These are phyloP conservation scores for Malurus splendens DNA, from an alignment of 2,797 vertebrate species.

Conservation along the genomic window DNA sequence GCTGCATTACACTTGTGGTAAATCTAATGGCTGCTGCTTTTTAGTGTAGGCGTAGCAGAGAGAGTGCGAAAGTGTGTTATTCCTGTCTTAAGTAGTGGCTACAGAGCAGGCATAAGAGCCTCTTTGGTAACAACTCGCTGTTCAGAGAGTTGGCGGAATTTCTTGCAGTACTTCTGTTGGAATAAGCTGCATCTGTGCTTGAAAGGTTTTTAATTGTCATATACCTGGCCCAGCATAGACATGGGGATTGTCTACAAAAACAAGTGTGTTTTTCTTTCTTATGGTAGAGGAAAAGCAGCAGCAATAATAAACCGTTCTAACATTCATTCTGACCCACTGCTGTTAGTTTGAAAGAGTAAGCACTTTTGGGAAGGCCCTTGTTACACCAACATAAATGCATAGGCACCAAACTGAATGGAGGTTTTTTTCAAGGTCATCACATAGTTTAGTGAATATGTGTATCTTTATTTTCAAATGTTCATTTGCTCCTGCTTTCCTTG, in stretches of 20 bases:
- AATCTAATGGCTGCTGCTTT: neutral
- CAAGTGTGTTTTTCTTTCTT: neutral
- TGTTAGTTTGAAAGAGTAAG: neutral
- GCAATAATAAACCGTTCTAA: neutral
- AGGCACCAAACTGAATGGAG: neutral
- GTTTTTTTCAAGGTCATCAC: neutral
- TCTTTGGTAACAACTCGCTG: neutral
- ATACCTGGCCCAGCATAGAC: accelerated
- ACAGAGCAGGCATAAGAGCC: neutral
- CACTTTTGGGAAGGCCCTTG: neutral
- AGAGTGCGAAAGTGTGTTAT: neutral
- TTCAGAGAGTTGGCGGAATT: neutral
- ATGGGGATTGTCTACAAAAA: neutral
- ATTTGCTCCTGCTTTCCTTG: neutral
- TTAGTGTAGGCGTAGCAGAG: neutral
- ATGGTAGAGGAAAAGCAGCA: neutral
- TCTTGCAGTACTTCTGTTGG: neutral
- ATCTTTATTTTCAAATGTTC: neutral
- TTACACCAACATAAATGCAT: neutral
- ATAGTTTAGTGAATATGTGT: neutral
- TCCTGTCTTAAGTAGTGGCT: neutral
- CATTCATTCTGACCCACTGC: neutral
- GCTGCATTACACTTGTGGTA: neutral
- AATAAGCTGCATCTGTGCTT: neutral
- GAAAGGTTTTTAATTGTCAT: neutral